phyloP scores from a whole-genome alignment of 2,797 vertebrate species.

The Premnoplex brunnescens region DNA sequence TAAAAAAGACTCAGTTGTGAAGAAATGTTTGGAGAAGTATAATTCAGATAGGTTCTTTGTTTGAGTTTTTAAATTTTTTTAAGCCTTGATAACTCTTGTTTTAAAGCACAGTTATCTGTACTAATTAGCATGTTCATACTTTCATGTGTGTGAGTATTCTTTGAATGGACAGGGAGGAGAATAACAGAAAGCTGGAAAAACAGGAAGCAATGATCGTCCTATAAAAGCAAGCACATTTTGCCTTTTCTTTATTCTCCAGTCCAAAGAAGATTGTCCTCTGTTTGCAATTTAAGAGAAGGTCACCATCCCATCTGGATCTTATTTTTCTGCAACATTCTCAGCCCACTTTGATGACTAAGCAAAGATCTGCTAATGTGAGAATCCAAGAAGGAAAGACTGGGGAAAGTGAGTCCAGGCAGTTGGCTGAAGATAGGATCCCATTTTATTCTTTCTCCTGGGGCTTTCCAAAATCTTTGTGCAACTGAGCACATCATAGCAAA shows the following conservation, averaged over 20 bases:
- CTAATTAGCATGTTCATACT: background rate
- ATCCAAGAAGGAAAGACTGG: background rate
- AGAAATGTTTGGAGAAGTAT: background rate
- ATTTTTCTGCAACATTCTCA: background rate
- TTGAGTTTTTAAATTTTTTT: background rate
- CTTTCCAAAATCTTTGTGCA: background rate
- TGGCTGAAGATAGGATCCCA: background rate
- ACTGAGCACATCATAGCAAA: background rate
- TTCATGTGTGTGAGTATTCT: background rate
- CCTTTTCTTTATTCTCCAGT: background rate
- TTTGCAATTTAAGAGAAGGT: background rate
- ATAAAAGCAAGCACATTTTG: background rate
- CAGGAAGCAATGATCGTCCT: background rate
- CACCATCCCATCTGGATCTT: background rate
- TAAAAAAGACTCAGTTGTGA: background rate
- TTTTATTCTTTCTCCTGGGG: background rate
- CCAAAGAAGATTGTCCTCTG: background rate
- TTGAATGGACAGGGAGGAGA: background rate
- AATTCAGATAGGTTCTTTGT: background rate
- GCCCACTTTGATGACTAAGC: background rate
- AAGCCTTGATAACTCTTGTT: background rate
- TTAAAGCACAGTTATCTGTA: background rate
- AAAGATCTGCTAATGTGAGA: background rate
- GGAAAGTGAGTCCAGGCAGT: background rate
- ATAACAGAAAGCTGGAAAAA: background rate